Evolutionary conservation across 2,888 invertebrate genomes (phyloP), one percentile per base, ranked within the genome.

Genomic region (Stramonita haemastoma): DNA sequence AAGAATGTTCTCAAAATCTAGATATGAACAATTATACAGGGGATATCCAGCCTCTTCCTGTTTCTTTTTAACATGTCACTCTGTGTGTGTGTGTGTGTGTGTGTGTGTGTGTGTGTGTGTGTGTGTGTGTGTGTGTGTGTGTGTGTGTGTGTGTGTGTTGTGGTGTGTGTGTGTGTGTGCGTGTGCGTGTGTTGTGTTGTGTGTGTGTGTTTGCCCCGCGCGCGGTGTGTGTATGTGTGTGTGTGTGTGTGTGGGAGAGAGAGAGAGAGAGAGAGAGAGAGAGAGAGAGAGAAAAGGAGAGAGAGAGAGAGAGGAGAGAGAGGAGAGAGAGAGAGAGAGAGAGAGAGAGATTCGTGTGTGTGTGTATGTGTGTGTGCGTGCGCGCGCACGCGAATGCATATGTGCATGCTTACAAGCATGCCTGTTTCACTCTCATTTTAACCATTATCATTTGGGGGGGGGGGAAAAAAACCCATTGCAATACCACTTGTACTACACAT

Each of bases 231-330:
- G 66, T 66, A 26, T 66, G 66, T 13, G 13, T 66, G 66, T 13
- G 8, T 77, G 77, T 77, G 77, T n/a, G 15, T 77, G 77, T 8
- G 66, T 60, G 60, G 13, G n/a, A n/a, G n/a, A n/a, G 77, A 73
- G 56, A 85, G 11, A 89, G 26, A 89, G 29, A 85, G 1, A 32
- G 86, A 89, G 15, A 34, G 79, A 46, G 34, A 89, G 86, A 77
- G 22, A 79, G 79, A 86, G 60, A 86, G 73, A n/a, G 79, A 73
- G 13, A 86, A 4, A 73, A 56, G 77, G 26, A 86, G 29, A 86
- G 32, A 77, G 46, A 85, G 19, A 86, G 11, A 89, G n/a, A 85
- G 8, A 85, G n/a, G 46, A 36, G 29, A 46, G 56, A n/a, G 22
- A 56, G 46, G 36, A 70, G 73, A 46, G 26, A 46, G 36, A 85